Percentiles rank a stretch among this genome's conserved stretches.
These are phyloP conservation scores for Argya squamiceps DNA, from an alignment of 2,797 vertebrate genomes.

Conservation along the genomic window DNA sequence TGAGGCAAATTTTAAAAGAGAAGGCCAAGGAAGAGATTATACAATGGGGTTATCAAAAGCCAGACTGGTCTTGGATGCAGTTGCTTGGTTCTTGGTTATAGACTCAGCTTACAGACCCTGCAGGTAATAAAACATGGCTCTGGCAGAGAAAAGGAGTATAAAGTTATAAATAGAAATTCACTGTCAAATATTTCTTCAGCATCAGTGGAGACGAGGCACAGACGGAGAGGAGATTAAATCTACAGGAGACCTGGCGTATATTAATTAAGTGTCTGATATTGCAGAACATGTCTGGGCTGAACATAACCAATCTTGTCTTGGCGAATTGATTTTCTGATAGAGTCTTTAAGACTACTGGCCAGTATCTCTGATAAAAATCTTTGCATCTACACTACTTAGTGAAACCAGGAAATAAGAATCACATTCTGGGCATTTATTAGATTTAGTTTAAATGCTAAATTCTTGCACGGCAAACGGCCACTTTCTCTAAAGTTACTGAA, in stretches of 20 bases:
- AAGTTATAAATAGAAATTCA: slow-evolving; percentile 58
- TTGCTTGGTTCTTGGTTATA: neutral
- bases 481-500: slow-evolving; percentile 36
- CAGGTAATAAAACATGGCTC: slow-evolving; percentile 12
- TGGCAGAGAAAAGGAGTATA: neutral
- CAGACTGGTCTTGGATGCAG: neutral
- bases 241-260: slow-evolving; percentile 43
- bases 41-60: neutral
- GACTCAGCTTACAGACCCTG: neutral
- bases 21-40: neutral
- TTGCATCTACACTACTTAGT: slow-evolving; percentile 35
- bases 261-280: slow-evolving; percentile 65
- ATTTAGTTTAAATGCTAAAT: slow-evolving; percentile 53
- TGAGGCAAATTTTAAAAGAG: neutral
- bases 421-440: slow-evolving; percentile 45
- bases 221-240: slow-evolving; percentile 57
- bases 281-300: slow-evolving; percentile 21
- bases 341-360: slow-evolving; percentile 28
- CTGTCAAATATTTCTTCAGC: slow-evolving; percentile 38
- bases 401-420: slow-evolving; percentile 38
- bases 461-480: slow-evolving; percentile 33
- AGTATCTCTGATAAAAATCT: slow-evolving; percentile 15
- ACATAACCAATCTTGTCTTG: slow-evolving; percentile 11
- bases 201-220: slow-evolving; percentile 26
- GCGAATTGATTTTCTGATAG: slow-evolving; percentile 61